These are phyloP conservation scores for Choristoneura rosaceana DNA, from an alignment of 2,888 invertebrate species.

Conservation along the genomic window DNA sequence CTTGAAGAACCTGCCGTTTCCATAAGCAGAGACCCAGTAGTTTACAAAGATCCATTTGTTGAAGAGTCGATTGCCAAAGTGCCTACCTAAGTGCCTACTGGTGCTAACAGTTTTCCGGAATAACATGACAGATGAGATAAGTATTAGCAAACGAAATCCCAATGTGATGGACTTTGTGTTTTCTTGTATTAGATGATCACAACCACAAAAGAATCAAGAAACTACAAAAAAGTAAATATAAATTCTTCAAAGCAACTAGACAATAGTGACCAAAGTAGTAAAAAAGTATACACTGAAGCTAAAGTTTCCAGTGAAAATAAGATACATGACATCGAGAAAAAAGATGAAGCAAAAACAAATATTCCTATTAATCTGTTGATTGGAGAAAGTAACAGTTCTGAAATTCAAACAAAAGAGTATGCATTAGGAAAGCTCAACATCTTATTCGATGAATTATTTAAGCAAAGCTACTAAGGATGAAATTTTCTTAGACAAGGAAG, in stretches of 20 bases:
- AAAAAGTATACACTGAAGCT: background rate
- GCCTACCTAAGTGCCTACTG: slow-evolving; percentile 31
- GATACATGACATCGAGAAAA: background rate
- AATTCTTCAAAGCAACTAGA: background rate
- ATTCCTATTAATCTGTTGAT: background rate
- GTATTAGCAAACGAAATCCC: slow-evolving; percentile 66
- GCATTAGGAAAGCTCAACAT: background rate
- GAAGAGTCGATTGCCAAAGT: slow-evolving; percentile 58
- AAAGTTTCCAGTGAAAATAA: too few species aligned
- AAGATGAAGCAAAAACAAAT: background rate
- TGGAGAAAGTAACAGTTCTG: background rate
- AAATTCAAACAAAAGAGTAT: background rate
- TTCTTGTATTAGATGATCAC: slow-evolving; percentile 34
- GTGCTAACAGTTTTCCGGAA: too few species aligned
- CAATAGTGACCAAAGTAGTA: background rate
- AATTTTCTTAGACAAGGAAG: slow-evolving; percentile 13
- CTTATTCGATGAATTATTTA: background rate
- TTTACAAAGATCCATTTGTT: slow-evolving; percentile 45
- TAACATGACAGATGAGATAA: slow-evolving; percentile 38
- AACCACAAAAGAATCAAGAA: slow-evolving; percentile 27
- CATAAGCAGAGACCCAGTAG: background rate
- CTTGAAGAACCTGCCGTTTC: background rate
- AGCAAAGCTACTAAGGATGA: background rate
- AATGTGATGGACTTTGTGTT: slow-evolving; percentile 63
- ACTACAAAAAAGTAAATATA: slow-evolving; percentile 2